These are phyloP conservation scores for Hypsopygia costalis DNA, from an alignment of 2,888 invertebrate species.

Conservation along the genomic window DNA sequence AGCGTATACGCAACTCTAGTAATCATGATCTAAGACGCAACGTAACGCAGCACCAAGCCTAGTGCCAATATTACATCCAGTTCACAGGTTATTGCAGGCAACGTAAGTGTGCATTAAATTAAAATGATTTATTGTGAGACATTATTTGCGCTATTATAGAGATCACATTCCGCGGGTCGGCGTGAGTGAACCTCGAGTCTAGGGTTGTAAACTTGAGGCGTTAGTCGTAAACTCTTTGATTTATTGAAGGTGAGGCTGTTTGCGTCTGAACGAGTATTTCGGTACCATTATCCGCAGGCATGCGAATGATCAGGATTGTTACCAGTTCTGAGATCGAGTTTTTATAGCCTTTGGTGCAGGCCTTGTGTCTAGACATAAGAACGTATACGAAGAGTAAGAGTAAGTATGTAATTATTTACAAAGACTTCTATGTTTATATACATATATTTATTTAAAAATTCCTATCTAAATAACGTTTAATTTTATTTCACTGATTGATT, in stretches of 20 bases:
- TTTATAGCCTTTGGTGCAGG: neutral
- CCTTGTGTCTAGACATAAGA: neutral
- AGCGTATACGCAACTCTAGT: no score
- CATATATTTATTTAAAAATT: no score
- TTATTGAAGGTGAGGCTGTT: slow-evolving; percentile 42
- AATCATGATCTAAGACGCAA: no score
- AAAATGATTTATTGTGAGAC: slow-evolving; percentile 40
- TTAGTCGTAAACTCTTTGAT: slow-evolving; percentile 53
- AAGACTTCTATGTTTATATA: no score
- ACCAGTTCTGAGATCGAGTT: neutral
- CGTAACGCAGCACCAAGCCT: no score
- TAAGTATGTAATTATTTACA: no score
- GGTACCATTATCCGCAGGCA: slow-evolving; percentile 32
- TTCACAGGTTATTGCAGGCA: slow-evolving; percentile 17
- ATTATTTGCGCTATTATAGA: slow-evolving; percentile 35
- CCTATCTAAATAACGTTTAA: no score
- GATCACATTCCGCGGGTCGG: slow-evolving; percentile 26
- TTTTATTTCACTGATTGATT: no score
- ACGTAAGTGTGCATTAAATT: slow-evolving; percentile 42
- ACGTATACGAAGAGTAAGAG: no score
- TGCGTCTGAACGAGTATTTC: slow-evolving; percentile 43
- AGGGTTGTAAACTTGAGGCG: slow-evolving; percentile 27
- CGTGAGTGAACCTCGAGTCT: slow-evolving; percentile 18
- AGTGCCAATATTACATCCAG: neutral
- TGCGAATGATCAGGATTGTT: neutral